Evolutionary conservation across 2,888 invertebrate species (phyloP), one percentile per base, ranked within the genome.

Genomic region (Drosophila merina): DNA sequence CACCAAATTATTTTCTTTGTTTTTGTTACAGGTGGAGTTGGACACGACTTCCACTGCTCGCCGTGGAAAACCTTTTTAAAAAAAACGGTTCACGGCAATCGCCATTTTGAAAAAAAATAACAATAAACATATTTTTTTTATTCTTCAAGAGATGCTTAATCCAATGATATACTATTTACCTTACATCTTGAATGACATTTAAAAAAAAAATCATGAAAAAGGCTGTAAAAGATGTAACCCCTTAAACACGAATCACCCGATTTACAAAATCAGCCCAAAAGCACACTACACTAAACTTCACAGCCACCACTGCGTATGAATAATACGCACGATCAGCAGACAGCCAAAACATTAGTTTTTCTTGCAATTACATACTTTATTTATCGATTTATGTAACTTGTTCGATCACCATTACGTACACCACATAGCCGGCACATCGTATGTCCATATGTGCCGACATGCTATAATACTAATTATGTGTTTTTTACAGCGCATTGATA

Each of bases 401-500:
- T 67, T 82, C 69, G 64, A 85, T 87, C 82, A 85, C 83, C 56
- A 76, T 75, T 73, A 68, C 82, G 74, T 71, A 62, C 67, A 70
- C 66, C 63, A 68, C 75, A 79, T 72, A 66, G 45, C 60, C 47
- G 62, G 60, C 64, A 81, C 60, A 68, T 66, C 57, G 47, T 67
- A 49, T 68, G 38, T 57, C 20, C 45, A 51, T 77, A 69, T 75
- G 71, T 57, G 56, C 55, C 50, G 62, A 25, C 48, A 57, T 73
- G 54, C 28, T 42, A 76, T 87, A 87, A 87, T 87, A 85, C 86
- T 86, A 84, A 71, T 67, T 63, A 77, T 83, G 77, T 82, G 77
- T 73, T 78, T 84, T 82, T 80, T 88, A 88, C 88, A 88, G 88
- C 88, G 85, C 81, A 77, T 84, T 88, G 88, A 84, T 84, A 84